Evolutionary conservation across 1,140 invertebrate species (phyloP), one percentile per base, ranked within the genome.

Genomic region (Phortica variegata): DNA sequence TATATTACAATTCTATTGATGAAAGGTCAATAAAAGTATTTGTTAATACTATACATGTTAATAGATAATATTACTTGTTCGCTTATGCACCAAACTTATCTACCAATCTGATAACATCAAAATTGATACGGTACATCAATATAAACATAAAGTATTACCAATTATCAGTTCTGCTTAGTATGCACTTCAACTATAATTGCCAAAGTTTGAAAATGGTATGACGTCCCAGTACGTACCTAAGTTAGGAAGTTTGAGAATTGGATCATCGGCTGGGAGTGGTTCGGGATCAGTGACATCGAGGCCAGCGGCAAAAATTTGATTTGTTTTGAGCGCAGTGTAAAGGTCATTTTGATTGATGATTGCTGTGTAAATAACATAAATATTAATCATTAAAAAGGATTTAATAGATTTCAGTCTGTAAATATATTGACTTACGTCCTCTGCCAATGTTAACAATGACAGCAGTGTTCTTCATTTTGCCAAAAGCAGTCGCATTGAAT

Each of bases 221-320:
- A n/a, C n/a, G n/a, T n/a, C n/a, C n/a, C n/a, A n/a, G 17, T 51
- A 77, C 81, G 80, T 61, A 90, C 88, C 87, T 84, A 80, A 78
- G 79, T 97, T 98, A 38, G 85, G 78, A 12, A 97, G 74, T 45
- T 81, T 83, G 12, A 93, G 79, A 16, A 98, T 79, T 45, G 87
- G 85, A 79, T 86, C 86, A 65, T 91, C 84, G 2, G 84, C 60
- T 15, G 91, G 88, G 23, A 97, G 76, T 3, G 94, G 95, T 77
- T 98, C 95, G 1, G 94, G 94, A 41, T 85, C 86, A 62, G 88
- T 93, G 0, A 97, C 95, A 81, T 98, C 95, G 12, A 98, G 78
- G 3, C 93, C 95, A n/a, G 94, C 95, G 18, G 86, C 89, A 66
- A 83, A 80, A 49, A 97, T 95, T 50, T 81, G 79, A 18, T 83